These are phyloP conservation scores for Scalopus aquaticus DNA, from an alignment of 2,113 vertebrate genomes.

Conservation along the genomic window DNA sequence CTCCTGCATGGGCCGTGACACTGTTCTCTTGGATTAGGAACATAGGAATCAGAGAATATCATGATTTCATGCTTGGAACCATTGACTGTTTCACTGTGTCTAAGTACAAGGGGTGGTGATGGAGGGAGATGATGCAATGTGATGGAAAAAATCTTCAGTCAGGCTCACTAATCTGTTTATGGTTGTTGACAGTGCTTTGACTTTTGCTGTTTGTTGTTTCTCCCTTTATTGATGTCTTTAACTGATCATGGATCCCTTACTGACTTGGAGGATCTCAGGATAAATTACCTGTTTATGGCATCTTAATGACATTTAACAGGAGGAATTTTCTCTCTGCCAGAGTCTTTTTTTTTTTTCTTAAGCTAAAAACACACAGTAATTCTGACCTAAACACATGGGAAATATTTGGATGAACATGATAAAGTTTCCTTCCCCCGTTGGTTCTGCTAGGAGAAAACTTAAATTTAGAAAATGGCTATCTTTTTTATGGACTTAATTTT, in stretches of 20 bases:
- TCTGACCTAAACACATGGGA: constrained; percentile 2
- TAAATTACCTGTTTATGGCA: background rate
- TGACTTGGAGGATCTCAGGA: background rate
- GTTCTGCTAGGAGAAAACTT: background rate
- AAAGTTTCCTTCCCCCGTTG: background rate
- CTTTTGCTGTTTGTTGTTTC: background rate
- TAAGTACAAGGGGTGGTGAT: background rate
- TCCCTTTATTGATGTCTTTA: background rate
- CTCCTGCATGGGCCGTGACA: background rate
- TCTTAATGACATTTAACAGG: background rate
- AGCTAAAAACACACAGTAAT: background rate
- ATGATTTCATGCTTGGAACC: background rate
- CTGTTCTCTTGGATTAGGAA: background rate
- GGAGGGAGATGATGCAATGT: background rate
- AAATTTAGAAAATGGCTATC: background rate
- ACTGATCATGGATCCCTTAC: background rate
- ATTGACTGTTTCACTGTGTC: background rate
- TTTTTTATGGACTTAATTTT: background rate
- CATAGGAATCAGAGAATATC: background rate
- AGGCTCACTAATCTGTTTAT: background rate
- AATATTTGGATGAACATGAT: background rate
- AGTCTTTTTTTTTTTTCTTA: background rate
- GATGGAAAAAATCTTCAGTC: background rate
- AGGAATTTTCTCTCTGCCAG: background rate
- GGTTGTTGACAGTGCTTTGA: background rate